Percentiles rank a stretch among this genome's conserved stretches.
phyloP scores from a whole-genome alignment of 2,113 vertebrate species.

The Paramisgurnus dabryanus region DNA sequence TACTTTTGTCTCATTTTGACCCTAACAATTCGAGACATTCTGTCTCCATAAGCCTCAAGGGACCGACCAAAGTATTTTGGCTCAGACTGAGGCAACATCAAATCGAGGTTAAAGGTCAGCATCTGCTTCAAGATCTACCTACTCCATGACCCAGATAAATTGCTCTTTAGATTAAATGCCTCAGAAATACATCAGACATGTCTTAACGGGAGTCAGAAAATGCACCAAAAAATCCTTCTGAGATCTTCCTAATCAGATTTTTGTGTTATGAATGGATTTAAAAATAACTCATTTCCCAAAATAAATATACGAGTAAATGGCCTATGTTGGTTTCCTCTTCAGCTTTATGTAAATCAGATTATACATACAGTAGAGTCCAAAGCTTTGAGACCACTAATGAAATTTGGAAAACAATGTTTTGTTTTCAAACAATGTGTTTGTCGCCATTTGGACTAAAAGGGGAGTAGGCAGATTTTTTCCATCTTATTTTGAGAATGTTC shows the following conservation, averaged over 20 bases:
- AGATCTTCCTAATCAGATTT: neutral
- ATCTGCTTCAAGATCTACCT: conserved; percentile 9
- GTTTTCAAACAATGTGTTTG: too few relatives aligned
- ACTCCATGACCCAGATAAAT: conserved; percentile 18
- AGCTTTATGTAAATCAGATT: neutral
- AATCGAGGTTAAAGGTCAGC: conserved; percentile 2
- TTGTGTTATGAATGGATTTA: neutral
- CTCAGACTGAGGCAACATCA: conserved; percentile 28
- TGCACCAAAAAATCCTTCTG: neutral
- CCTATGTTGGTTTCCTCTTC: neutral
- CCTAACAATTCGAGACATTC: conserved; percentile 10
- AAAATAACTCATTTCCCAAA: neutral
- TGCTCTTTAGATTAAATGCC: conserved; percentile 13
- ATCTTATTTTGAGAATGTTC: too few relatives aligned
- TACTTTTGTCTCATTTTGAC: conserved; percentile 8
- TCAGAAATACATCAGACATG: conserved; percentile 5
- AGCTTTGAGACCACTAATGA: too few relatives aligned
- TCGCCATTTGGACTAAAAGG: too few relatives aligned
- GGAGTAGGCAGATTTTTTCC: too few relatives aligned
- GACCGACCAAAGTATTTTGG: conserved; percentile 13
- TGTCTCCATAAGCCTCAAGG: conserved; percentile 3
- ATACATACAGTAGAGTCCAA: neutral
- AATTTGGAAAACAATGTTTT: too few relatives aligned
- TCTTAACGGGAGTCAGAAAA: neutral
- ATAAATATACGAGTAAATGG: neutral